Conservation (phyloP, 2,888 invertebrate genomes). For the Sphaerophoria rueppellii region DNA sequence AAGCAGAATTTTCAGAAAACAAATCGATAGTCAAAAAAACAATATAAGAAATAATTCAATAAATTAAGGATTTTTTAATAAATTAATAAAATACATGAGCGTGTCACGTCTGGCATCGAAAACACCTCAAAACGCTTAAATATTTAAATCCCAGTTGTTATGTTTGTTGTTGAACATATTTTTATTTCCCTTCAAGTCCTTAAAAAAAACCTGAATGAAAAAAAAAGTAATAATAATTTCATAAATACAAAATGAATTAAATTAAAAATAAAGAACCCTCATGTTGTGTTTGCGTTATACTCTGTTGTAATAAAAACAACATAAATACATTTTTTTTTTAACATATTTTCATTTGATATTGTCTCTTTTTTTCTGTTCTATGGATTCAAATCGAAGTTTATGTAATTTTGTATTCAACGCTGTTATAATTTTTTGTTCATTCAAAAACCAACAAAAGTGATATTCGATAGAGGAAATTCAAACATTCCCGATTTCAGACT, state of each 20-base stretch:
- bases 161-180: too few relatives aligned
- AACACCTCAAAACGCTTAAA: too few relatives aligned
- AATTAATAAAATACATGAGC: too few relatives aligned
- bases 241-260: conserved; percentile 48
- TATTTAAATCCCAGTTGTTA: too few relatives aligned
- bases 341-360: not conserved
- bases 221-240: conserved; percentile 28
- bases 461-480: conserved; percentile 36
- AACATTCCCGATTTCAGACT: conserved; percentile 52
- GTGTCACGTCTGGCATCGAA: too few relatives aligned
- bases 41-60: too few relatives aligned
- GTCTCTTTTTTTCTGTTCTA: conserved; percentile 2
- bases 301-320: conserved; percentile 1
- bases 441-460: conserved; percentile 45
- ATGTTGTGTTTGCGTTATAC: not conserved
- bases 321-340: not conserved
- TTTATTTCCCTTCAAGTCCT: too few relatives aligned
- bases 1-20: too few relatives aligned
- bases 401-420: conserved; percentile 18
- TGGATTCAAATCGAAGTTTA: conserved; percentile 41
- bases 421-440: conserved; percentile 6
- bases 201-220: not conserved
- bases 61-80: too few relatives aligned
- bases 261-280: conserved; percentile 11
- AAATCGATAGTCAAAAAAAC: too few relatives aligned